Percentiles rank a stretch among this genome's conserved stretches.
These are phyloP conservation scores for Tromatobia lineatoria DNA, from an alignment of 2,888 invertebrate genomes.

Conservation along the genomic window DNA sequence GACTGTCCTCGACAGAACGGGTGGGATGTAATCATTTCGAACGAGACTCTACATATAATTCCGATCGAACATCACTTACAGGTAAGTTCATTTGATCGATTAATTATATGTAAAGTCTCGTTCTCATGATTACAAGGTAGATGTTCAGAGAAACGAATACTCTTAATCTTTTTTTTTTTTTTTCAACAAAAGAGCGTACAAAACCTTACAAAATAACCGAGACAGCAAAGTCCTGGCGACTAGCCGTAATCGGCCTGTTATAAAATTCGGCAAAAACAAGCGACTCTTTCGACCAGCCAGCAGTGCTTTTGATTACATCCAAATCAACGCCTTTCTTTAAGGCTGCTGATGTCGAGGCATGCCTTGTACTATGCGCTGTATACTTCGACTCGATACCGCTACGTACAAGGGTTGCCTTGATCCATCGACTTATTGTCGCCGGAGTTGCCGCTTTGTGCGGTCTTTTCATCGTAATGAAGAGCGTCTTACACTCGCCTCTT, in stretches of 20 bases:
- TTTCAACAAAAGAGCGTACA: no score
- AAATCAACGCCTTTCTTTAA: conserved; percentile 3
- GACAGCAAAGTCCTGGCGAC: background rate
- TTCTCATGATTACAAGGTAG: no score
- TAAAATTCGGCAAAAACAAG: background rate
- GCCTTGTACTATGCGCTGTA: conserved; percentile 55
- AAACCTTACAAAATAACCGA: no score
- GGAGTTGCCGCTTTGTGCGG: conserved; percentile 31
- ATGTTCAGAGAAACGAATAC: no score
- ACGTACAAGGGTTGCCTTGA: conserved; percentile 19
- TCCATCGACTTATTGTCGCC: conserved; percentile 46
- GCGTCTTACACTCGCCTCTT: background rate
- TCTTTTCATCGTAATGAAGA: conserved; percentile 48
- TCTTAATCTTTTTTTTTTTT: no score
- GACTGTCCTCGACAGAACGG: no score
- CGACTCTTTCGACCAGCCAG: background rate
- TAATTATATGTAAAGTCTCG: no score
- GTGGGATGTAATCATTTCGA: no score
- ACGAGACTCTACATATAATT: no score
- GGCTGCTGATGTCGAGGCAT: conserved; percentile 57
- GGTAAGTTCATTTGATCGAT: no score
- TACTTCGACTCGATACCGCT: conserved; percentile 50
- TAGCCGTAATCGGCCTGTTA: background rate
- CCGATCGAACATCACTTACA: no score
- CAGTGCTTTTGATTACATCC: background rate